phyloP scores from a whole-genome alignment of 2,113 vertebrate species.

The Nothobranchius furzeri region DNA sequence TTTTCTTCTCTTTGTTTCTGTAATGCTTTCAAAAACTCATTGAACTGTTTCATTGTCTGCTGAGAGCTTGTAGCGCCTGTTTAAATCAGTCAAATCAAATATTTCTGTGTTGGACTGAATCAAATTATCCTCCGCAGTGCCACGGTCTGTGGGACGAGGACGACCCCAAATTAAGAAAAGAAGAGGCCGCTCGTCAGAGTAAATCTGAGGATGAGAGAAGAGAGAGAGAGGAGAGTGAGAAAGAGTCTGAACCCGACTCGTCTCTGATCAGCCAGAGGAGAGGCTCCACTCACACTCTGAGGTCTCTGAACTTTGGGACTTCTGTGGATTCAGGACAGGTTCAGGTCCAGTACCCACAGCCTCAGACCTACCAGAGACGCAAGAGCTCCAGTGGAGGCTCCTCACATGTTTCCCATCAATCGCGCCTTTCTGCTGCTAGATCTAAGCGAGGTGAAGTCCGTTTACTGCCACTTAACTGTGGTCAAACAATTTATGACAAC shows the following conservation, averaged over 20 bases:
- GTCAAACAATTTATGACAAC: too few species aligned
- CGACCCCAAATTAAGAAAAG: constrained; percentile 75
- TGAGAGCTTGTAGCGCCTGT: too few species aligned
- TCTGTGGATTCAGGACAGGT: constrained; percentile 87
- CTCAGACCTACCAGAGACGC: constrained; percentile 83
- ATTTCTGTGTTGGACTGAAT: background rate
- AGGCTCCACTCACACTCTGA: constrained; percentile 84
- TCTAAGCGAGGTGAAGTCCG: constrained; percentile 87
- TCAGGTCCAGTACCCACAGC: constrained; percentile 85
- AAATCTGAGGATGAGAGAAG: constrained; percentile 85
- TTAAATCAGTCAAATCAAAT: background rate
- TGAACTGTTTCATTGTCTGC: too few species aligned
- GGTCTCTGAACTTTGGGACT: constrained; percentile 86
- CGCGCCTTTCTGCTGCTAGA: constrained; percentile 84
- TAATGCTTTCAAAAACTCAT: too few species aligned
- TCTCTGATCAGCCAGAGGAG: constrained; percentile 74
- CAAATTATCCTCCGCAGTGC: constrained; percentile 77
- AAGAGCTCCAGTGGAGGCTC: constrained; percentile 86
- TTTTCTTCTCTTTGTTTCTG: too few species aligned
- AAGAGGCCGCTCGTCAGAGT: constrained; percentile 69
- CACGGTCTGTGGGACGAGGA: constrained; percentile 97
- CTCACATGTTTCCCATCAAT: constrained; percentile 85
- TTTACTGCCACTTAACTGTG: background rate
- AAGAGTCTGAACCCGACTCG: constrained; percentile 52
- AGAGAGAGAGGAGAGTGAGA: constrained; percentile 39